A percentile compares a stretch with the other conserved stretches of the same genome.
These are phyloP conservation scores for Daboia siamensis DNA, from an alignment of 2,113 vertebrate species.

Conservation along the genomic window DNA sequence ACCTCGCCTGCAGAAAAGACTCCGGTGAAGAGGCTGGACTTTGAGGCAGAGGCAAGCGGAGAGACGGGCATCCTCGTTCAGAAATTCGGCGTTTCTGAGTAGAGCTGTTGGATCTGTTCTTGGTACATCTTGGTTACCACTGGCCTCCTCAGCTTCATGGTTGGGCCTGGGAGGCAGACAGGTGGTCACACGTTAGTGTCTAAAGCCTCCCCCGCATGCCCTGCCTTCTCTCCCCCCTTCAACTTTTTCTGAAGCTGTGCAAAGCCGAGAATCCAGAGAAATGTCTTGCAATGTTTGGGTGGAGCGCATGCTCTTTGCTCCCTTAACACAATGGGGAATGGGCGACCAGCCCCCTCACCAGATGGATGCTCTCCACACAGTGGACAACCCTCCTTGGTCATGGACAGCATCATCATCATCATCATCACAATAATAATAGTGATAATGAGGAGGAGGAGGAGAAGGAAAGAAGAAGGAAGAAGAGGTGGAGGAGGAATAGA, in stretches of 20 bases:
- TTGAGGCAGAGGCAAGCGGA: conserved; percentile 61
- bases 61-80: not conserved
- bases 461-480: too few relatives aligned
- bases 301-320: not conserved
- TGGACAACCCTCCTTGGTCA: not conserved
- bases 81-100: conserved; percentile 55
- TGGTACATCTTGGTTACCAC: conserved; percentile 81
- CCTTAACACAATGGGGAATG: not conserved
- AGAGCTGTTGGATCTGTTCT: conserved; percentile 78
- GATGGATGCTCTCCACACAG: not conserved
- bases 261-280: not conserved
- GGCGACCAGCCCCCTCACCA: not conserved
- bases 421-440: too few relatives aligned
- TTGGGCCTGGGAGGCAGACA: conserved; percentile 74
- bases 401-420: too few relatives aligned
- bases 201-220: not conserved
- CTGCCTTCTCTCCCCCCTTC: not conserved
- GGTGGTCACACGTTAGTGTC: not conserved
- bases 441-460: too few relatives aligned
- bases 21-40: rapidly evolving
- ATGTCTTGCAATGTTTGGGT: not conserved
- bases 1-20: not conserved
- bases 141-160: conserved; percentile 83
- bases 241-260: not conserved
- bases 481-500: too few relatives aligned